Evolutionary conservation across 2,797 vertebrate species (phyloP).

Genomic region (Brachyalestes nurse): DNA sequence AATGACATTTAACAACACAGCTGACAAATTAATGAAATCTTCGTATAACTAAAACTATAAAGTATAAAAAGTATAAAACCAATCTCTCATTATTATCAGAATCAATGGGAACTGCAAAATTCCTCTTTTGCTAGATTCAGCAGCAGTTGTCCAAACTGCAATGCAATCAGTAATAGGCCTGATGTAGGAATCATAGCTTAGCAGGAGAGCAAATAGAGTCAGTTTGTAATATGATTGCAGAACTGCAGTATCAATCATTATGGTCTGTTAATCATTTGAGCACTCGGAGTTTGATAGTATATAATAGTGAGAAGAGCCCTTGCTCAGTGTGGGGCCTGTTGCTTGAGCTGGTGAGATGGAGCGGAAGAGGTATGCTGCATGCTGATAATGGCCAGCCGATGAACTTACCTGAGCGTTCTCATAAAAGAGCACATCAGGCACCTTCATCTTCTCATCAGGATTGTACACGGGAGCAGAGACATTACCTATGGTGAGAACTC

Average conservation of each 20-base stretch:
- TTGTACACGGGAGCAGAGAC: slow-evolving; percentile 83
- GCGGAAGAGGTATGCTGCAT: neutral
- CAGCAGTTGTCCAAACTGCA: neutral
- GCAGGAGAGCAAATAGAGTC: slow-evolving; percentile 7
- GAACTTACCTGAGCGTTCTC: slow-evolving; percentile 90
- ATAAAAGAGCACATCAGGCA: slow-evolving; percentile 96
- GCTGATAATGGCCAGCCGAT: slow-evolving; percentile 6
- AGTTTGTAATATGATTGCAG: slow-evolving; percentile 1
- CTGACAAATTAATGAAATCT: too few relatives aligned
- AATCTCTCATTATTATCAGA: neutral
- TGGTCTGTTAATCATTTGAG: slow-evolving; percentile 3
- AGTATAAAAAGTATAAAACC: neutral
- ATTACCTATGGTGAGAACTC: slow-evolving; percentile 86
- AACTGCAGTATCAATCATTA: neutral
- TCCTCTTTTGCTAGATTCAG: neutral
- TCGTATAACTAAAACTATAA: too few relatives aligned
- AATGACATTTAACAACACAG: too few relatives aligned
- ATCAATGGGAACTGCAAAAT: neutral
- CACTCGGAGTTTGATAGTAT: neutral
- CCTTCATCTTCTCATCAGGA: slow-evolving; percentile 88
- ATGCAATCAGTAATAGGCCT: slow-evolving; percentile 2
- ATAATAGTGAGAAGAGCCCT: neutral
- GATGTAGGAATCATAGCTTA: neutral
- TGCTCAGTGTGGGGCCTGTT: neutral
- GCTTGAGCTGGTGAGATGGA: neutral